Conservation (phyloP, 1,140 invertebrate genomes). For the Drosophila sp. region DNA sequence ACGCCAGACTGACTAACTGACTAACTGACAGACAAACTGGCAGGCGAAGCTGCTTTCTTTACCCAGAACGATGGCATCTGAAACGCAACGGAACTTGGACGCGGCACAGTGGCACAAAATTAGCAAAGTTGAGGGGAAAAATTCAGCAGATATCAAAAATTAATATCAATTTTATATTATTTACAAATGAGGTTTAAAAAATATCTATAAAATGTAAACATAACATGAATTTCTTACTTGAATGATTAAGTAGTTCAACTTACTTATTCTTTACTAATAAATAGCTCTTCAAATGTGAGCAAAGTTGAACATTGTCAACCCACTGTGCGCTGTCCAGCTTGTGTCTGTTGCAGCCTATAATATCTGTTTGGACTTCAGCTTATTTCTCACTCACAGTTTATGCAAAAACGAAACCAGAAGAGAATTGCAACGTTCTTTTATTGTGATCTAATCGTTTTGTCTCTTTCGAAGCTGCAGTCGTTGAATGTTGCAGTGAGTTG, state of each 20-base stretch:
- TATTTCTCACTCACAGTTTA: conserved; percentile 75
- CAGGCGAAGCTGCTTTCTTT: conserved; percentile 65
- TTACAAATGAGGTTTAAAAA: too few relatives aligned
- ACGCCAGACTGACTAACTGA: background rate
- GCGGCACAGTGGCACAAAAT: background rate
- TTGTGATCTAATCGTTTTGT: conserved; percentile 75
- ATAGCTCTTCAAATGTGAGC: background rate
- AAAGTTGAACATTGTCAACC: background rate
- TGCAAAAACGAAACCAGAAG: conserved; percentile 66
- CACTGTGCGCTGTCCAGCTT: conserved; percentile 4
- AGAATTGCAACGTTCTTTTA: conserved; percentile 64
- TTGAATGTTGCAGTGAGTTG: conserved; percentile 13
- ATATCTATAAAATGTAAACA: too few relatives aligned
- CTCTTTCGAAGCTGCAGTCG: conserved; percentile 46
- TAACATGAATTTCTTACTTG: too few relatives aligned
- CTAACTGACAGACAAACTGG: conserved; percentile 7
- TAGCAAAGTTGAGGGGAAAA: background rate
- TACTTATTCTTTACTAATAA: background rate
- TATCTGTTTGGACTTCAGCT: conserved; percentile 49
- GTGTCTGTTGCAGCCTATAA: conserved; percentile 22
- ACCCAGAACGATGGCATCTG: conserved; percentile 77
- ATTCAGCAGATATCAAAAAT: too few relatives aligned
- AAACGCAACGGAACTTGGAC: conserved; percentile 42
- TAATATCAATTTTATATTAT: too few relatives aligned
- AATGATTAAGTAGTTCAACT: too few relatives aligned